These are phyloP conservation scores for Hylaea fasciaria DNA, from an alignment of 2,888 invertebrate genomes.

Conservation along the genomic window DNA sequence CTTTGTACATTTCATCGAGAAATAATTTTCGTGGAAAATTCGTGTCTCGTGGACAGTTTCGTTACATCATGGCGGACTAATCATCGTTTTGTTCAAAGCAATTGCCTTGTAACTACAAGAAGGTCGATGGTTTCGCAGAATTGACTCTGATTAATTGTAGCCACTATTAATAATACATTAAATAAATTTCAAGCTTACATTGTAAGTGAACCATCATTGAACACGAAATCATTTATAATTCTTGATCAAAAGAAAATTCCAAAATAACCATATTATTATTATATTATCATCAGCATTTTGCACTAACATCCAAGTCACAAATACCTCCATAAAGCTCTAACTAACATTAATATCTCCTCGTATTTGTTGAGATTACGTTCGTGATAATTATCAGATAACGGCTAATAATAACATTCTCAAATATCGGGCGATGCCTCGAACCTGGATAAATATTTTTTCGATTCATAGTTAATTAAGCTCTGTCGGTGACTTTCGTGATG, in stretches of 20 bases:
- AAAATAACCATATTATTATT: no score
- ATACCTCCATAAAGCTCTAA: constrained; percentile 12
- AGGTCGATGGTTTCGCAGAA: constrained; percentile 24
- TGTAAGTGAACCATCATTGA: background rate
- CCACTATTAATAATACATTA: constrained; percentile 3
- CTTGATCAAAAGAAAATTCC: no score
- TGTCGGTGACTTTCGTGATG: constrained; percentile 26
- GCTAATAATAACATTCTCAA: constrained; percentile 11
- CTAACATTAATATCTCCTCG: constrained; percentile 17
- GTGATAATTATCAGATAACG: constrained; percentile 15
- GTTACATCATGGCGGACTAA: constrained; percentile 27
- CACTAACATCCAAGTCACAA: constrained; percentile 1
- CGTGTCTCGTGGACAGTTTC: background rate
- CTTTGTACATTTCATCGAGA: constrained; percentile 1
- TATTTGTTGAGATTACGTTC: constrained; percentile 5
- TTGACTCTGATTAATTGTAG: constrained; percentile 27
- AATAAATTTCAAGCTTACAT: background rate
- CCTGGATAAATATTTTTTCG: constrained; percentile 9
- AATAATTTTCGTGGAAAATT: constrained; percentile 10
- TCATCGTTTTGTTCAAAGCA: constrained; percentile 30
- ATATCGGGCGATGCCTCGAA: constrained; percentile 19
- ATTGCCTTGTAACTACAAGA: constrained; percentile 26
- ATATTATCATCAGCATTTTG: no score
- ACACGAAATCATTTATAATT: no score
- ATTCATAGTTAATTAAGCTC: constrained; percentile 13